Base-by-base conservation (phyloP, 2,113 vertebrate genomes). In the Anoplopoma fimbria region DNA sequence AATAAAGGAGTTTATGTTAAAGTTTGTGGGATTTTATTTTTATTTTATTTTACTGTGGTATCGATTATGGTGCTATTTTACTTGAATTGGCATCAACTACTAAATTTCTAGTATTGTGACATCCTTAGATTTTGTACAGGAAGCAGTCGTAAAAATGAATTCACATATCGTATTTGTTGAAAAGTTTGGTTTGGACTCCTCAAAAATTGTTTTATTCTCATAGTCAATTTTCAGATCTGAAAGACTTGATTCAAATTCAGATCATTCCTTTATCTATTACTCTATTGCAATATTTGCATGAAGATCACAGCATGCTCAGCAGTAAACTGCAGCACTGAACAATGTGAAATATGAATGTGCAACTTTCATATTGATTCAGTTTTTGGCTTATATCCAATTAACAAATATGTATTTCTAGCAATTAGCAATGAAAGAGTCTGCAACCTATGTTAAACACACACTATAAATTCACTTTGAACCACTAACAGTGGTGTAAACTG, bases 321-420 rank as follows among this genome's bases (percentile, higher is more conserved):
- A 45, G 27, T 31, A 25, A 58, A n/a, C 27, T 67, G 57, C 33
- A 38, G 45, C 38, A 25, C 25, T 83, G 75, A 65, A 40, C 14
- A 19, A 42, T 53, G 55, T 58, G 27, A 31, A 29, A 58, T 68
- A 23, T 67, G 6, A 71, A 21, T 31, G 57, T 60, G 38, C 9
- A 65, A 60, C 70, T 62, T 61, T 15, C 47, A 40, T 81, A n/a
- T 70, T 79, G 29, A 70, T 79, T 69, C 60, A 71, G 19, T 77
- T 67, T 34, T 19, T 61, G 36, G n/a, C 69, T 45, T 40, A 47
- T 57, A 84, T 84, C 67, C 62, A 42, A 49, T 63, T 69, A 87
- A 73, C 19, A 31, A 62, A 68, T 49, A 45, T 34, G 45, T 36
- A 68, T 75, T 77, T 75, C 14, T 40, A 80, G 74, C 65, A 83